A percentile compares a stretch with the other conserved stretches of the same genome.
These are phyloP conservation scores for Adoxophyes honmai DNA, from an alignment of 1,140 invertebrate species.

Conservation along the genomic window DNA sequence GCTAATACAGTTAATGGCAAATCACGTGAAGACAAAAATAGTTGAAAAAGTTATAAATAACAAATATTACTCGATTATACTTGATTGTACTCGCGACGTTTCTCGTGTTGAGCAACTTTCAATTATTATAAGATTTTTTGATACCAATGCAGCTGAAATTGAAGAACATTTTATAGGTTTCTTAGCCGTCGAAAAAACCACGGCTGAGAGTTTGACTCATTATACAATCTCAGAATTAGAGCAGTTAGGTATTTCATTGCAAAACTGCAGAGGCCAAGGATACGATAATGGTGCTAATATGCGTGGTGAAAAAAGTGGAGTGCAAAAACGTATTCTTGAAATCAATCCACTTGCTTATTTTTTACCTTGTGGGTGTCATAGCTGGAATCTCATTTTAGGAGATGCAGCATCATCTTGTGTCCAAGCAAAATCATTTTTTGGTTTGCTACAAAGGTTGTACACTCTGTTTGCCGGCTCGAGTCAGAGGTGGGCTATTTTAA, in stretches of 20 bases:
- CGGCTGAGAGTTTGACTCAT: constrained; percentile 35
- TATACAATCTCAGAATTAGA: constrained; percentile 33
- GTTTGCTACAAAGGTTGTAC: constrained; percentile 34
- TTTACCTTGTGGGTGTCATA: constrained; percentile 33
- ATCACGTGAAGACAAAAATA: constrained; percentile 32
- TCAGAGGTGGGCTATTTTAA: constrained; percentile 35
- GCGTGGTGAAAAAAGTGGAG: constrained; percentile 36
- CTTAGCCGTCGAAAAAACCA: constrained; percentile 30
- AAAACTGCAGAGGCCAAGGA: constrained; percentile 32
- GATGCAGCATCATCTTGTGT: constrained; percentile 30
- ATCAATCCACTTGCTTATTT: constrained; percentile 32
- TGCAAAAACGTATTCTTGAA: constrained; percentile 35
- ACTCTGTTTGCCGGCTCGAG: constrained; percentile 30
- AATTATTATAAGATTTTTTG: constrained; percentile 32
- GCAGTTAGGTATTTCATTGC: constrained; percentile 29
- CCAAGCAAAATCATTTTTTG: constrained; percentile 31
- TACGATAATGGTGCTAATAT: constrained; percentile 37
- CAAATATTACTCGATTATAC: constrained; percentile 34
- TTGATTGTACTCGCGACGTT: constrained; percentile 30
- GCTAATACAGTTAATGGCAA: constrained; percentile 29
- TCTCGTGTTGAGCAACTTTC: constrained; percentile 31
- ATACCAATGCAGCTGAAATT: constrained; percentile 28
- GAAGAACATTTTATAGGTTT: constrained; percentile 35
- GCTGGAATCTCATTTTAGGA: constrained; percentile 30
- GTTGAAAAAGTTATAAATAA: constrained; percentile 28